Evolutionary conservation across 92 coral and sea anemone species (phyloP).

Genomic region (Diadumene lineata): DNA sequence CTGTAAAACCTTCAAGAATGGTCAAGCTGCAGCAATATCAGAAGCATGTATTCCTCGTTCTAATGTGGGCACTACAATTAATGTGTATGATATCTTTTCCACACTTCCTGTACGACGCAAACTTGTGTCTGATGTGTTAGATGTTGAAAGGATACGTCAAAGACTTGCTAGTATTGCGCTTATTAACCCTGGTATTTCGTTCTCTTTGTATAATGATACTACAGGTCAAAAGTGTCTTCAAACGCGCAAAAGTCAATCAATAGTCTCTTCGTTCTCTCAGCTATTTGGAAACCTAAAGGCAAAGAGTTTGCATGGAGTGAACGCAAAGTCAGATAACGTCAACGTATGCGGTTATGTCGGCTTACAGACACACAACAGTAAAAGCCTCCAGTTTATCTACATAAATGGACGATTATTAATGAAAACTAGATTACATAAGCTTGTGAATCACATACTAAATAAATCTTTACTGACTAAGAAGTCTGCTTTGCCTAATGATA

Average conservation of each 20-base stretch:
- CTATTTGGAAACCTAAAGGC: conserved; percentile 84
- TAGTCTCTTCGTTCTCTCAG: conserved; percentile 78
- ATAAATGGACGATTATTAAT: conserved; percentile 80
- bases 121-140: conserved; percentile 63
- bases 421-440: conserved; percentile 89
- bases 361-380: conserved; percentile 70
- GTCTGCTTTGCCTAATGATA: neutral
- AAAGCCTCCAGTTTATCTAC: conserved; percentile 79
- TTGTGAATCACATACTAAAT: conserved; percentile 59
- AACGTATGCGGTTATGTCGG: conserved; percentile 71
- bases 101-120: conserved; percentile 90
- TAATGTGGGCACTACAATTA: conserved; percentile 81
- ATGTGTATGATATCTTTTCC: conserved; percentile 67
- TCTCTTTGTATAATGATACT: conserved; percentile 72
- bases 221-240: conserved; percentile 74
- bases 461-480: conserved; percentile 55
- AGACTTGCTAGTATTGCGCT: conserved; percentile 79
- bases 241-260: conserved; percentile 71
- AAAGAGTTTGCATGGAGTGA: conserved; percentile 64
- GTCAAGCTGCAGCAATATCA: conserved; percentile 65
- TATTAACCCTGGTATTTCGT: conserved; percentile 77
- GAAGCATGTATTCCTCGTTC: conserved; percentile 75
- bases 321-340: conserved; percentile 39
- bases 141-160: conserved; percentile 85
- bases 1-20: conserved; percentile 76